A percentile compares a stretch with the other conserved stretches of the same genome.
phyloP scores from a whole-genome alignment of 2,888 invertebrate genomes.

The Bedellia somnulentella region DNA sequence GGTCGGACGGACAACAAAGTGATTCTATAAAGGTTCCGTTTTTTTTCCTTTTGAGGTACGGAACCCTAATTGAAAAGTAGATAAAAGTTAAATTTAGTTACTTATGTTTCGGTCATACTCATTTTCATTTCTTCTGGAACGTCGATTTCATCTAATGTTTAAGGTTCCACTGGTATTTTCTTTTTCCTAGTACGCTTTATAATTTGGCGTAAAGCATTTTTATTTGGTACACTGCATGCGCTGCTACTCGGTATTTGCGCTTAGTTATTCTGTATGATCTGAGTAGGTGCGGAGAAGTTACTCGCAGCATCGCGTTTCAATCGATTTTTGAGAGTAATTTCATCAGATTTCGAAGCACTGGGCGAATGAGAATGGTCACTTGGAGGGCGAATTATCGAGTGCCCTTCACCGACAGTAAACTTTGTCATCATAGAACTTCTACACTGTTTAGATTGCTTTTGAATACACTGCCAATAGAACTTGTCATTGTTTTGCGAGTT shows the following conservation, averaged over 20 bases:
- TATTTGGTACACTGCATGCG: background rate
- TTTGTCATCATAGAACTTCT: background rate
- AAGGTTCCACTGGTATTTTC: background rate
- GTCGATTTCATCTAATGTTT: background rate
- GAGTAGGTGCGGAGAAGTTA: background rate
- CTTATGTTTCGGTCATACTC: too few relatives aligned
- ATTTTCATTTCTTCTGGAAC: background rate
- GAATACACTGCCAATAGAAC: background rate
- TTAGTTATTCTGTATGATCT: background rate
- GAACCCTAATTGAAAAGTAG: too few relatives aligned
- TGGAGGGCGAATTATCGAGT: background rate
- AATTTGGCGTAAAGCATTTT: constrained; percentile 1
- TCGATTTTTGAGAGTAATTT: background rate
- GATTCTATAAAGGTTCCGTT: too few relatives aligned
- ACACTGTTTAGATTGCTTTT: background rate
- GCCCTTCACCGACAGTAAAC: background rate
- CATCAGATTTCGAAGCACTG: background rate
- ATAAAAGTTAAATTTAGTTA: too few relatives aligned
- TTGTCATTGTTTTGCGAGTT: background rate
- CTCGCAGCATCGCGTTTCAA: background rate
- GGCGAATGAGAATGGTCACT: constrained; percentile 2
- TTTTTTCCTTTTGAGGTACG: too few relatives aligned
- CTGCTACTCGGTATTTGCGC: background rate
- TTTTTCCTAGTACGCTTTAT: background rate
- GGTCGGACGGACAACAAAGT: too few relatives aligned